These are phyloP conservation scores for Gymnoscopelus microlampas DNA, from an alignment of 2,797 vertebrate genomes.

Conservation along the genomic window DNA sequence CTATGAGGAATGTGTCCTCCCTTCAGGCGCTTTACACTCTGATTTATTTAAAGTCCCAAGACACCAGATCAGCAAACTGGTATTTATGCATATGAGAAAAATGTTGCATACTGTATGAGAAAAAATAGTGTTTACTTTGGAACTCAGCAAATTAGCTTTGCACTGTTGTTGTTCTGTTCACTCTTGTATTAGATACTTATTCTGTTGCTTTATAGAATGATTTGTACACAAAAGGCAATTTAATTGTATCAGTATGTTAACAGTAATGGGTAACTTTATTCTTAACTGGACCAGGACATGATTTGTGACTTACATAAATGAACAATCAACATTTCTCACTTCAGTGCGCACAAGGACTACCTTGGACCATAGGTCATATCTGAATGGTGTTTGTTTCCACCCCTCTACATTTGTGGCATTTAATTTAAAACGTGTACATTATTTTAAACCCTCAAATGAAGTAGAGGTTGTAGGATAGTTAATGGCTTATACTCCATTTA, in stretches of 20 bases:
- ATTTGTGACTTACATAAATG: no score
- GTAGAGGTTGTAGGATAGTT: no score
- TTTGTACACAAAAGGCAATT: neutral
- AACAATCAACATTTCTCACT: no score
- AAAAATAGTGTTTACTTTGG: neutral
- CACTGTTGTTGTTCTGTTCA: neutral
- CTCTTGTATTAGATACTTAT: neutral
- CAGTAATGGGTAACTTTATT: no score
- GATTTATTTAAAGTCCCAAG: constrained; percentile 26
- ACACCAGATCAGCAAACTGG: constrained; percentile 17
- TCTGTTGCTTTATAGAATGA: neutral
- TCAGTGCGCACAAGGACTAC: neutral
- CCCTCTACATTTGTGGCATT: neutral
- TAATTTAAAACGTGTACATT: neutral
- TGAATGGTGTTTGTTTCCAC: neutral
- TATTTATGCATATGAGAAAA: neutral
- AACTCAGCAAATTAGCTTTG: constrained; percentile 1
- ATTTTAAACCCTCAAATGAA: neutral
- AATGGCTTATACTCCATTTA: no score
- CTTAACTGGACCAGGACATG: no score
- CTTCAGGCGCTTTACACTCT: constrained; percentile 12
- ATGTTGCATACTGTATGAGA: constrained; percentile 3
- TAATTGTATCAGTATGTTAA: no score
- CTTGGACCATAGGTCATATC: neutral
- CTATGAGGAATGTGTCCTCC: constrained; percentile 73